Conservation (phyloP, 23 tunicate species). For the Ciona savignyi region DNA sequence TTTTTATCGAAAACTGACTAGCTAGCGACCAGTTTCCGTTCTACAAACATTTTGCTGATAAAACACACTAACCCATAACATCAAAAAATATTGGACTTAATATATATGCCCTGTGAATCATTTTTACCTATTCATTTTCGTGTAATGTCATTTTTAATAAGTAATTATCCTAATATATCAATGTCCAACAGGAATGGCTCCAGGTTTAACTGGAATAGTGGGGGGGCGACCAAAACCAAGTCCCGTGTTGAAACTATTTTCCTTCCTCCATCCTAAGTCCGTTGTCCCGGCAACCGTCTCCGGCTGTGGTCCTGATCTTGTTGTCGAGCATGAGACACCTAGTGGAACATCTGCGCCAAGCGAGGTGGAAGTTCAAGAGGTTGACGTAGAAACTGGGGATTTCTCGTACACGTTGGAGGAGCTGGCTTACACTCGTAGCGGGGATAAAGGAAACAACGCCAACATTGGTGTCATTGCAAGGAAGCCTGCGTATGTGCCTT, state of each 20-base stretch:
- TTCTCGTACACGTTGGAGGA: slow-evolving; percentile 46
- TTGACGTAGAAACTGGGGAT: slow-evolving; percentile 23
- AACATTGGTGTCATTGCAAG: slow-evolving; percentile 86
- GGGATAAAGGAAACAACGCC: slow-evolving; percentile 82
- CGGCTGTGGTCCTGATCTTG: neutral
- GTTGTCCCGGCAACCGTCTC: slow-evolving; percentile 34
- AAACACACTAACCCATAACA: too few species aligned
- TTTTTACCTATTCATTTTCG: too few species aligned
- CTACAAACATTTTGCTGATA: too few species aligned
- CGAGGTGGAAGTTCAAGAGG: too few species aligned
- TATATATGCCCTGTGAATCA: too few species aligned
- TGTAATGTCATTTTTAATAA: too few species aligned
- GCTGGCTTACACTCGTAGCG: slow-evolving; percentile 74
- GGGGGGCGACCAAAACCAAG: slow-evolving; percentile 88
- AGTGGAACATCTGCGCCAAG: neutral
- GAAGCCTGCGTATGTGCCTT: slow-evolving; percentile 75
- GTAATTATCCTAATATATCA: neutral
- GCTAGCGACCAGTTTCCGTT: too few species aligned
- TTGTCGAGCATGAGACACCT: neutral
- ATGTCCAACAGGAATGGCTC: slow-evolving; percentile 83
- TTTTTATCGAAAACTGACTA: too few species aligned
- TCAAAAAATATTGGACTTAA: too few species aligned
- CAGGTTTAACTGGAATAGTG: too few species aligned
- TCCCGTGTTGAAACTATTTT: slow-evolving; percentile 66
- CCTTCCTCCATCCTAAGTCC: slow-evolving; percentile 61